A percentile compares a stretch with the other conserved stretches of the same genome.
These are phyloP conservation scores for Datnioides undecimradiatus DNA, from an alignment of 2,113 vertebrate species.

Conservation along the genomic window DNA sequence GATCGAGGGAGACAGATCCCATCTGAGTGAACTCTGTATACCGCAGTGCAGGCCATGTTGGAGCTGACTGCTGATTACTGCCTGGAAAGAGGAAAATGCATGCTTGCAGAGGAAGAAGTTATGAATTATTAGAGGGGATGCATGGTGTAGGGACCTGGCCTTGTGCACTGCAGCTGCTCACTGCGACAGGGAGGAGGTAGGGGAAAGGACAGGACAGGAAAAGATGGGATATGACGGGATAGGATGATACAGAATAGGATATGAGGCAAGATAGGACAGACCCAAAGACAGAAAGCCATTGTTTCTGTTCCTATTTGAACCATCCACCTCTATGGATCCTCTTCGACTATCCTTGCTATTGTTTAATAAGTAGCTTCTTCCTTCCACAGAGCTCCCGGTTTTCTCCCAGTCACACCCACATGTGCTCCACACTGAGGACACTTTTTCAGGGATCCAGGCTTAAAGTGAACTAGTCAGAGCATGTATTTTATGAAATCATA, in stretches of 20 bases:
- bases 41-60: constrained; percentile 26
- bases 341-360: not conserved
- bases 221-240: constrained; percentile 11
- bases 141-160: constrained; percentile 19
- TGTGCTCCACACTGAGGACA: not conserved
- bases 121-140: constrained; percentile 36
- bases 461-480: constrained; percentile 65
- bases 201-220: constrained; percentile 12
- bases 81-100: not conserved
- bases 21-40: not conserved
- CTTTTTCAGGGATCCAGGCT: constrained; percentile 3
- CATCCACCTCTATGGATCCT: not conserved
- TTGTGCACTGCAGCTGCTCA: constrained; percentile 57
- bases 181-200: constrained; percentile 53
- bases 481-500: constrained; percentile 37
- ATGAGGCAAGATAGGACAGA: constrained; percentile 1
- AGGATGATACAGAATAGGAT: not conserved
- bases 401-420: constrained; percentile 47
- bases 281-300: constrained; percentile 1
- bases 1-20: constrained; percentile 23
- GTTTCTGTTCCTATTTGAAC: not conserved
- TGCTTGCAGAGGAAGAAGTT: not conserved
- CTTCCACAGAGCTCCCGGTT: not conserved
- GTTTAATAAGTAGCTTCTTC: not conserved
- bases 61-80: constrained; percentile 2